phyloP scores from a whole-genome alignment of 2,797 vertebrate species.

The Enteromius unitaeniatus region DNA sequence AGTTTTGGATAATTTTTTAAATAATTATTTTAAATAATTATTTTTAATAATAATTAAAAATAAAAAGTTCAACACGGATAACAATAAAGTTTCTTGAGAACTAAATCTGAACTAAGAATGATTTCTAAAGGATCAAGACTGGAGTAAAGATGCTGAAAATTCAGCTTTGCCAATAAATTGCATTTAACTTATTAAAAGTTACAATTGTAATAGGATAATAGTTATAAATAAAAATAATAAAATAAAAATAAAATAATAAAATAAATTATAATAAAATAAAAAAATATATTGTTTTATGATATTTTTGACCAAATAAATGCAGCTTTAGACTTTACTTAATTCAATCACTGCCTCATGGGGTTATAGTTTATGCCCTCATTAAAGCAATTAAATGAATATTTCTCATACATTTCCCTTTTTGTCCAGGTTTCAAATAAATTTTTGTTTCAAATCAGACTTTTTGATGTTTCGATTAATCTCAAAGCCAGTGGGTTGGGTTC shows the following conservation, averaged over 20 bases:
- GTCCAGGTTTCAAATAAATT: background rate
- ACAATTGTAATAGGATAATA: too few relatives aligned
- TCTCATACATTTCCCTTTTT: background rate
- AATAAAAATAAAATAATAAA: too few relatives aligned
- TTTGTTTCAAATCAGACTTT: background rate
- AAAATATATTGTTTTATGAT: background rate
- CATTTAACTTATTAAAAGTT: background rate
- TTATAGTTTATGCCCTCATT: background rate
- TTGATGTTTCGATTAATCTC: background rate
- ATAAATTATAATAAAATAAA: too few relatives aligned
- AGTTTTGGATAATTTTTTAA: background rate
- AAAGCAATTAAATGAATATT: background rate
- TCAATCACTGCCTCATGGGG: too few relatives aligned
- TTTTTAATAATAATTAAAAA: background rate
- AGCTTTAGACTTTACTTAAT: background rate
- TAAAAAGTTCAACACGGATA: background rate
- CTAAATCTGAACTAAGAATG: background rate
- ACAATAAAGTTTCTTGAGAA: background rate
- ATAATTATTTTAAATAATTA: too few relatives aligned
- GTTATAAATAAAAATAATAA: too few relatives aligned
- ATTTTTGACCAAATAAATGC: background rate
- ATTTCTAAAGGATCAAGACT: background rate
- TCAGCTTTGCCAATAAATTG: background rate
- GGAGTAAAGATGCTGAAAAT: background rate
- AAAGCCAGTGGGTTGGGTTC: background rate